These are phyloP conservation scores for Vombatus ursinus DNA, from an alignment of 2,113 vertebrate genomes.

Conservation along the genomic window DNA sequence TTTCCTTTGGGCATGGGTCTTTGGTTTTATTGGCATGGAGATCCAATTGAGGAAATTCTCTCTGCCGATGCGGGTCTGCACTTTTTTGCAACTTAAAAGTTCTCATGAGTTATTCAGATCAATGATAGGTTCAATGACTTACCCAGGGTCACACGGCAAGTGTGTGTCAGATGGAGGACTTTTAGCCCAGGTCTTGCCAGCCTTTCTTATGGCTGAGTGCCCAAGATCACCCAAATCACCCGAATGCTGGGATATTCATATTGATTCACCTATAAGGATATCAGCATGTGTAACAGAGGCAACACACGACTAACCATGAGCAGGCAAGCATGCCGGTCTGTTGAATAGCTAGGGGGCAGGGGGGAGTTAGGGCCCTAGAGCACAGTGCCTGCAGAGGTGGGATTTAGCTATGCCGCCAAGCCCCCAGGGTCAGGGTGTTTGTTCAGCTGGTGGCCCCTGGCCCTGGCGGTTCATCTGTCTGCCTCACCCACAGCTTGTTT, in stretches of 20 bases:
- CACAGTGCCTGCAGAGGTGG: background rate
- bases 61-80: background rate
- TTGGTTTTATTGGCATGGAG: background rate
- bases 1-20: background rate
- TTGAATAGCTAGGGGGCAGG: background rate
- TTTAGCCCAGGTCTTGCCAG: background rate
- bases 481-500: constrained; percentile 15
- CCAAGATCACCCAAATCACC: background rate
- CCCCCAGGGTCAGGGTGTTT: constrained; percentile 32
- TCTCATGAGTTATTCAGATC: background rate
- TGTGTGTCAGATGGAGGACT: background rate
- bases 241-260: rapidly evolving
- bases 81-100: background rate
- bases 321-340: background rate
- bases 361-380: background rate
- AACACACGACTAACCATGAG: background rate
- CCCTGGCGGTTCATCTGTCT: background rate
- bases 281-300: background rate
- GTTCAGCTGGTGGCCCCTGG: constrained; percentile 21
- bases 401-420: background rate
- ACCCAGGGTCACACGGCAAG: background rate
- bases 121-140: background rate
- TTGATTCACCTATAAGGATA: rapidly evolving
- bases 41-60: background rate
- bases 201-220: background rate